phyloP scores from a whole-genome alignment of 2,888 invertebrate species.

The Atrina japonica region DNA sequence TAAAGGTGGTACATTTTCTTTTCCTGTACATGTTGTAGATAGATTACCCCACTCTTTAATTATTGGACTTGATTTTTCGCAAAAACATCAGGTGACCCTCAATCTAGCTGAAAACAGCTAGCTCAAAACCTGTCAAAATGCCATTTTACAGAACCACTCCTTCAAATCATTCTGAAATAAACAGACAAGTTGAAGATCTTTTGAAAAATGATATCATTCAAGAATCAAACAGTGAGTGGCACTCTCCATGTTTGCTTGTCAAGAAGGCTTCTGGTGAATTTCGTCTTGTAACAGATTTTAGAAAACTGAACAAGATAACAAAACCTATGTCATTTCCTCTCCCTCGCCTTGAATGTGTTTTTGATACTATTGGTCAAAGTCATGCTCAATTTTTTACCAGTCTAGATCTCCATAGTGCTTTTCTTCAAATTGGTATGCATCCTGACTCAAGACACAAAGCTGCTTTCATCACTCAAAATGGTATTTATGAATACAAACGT shows the following conservation, averaged over 20 bases:
- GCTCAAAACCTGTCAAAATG: slow-evolving; percentile 36
- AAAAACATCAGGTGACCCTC: background rate
- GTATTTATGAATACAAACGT: too few species aligned
- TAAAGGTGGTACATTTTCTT: background rate
- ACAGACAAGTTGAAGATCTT: slow-evolving; percentile 36
- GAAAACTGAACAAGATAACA: background rate
- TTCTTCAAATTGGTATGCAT: too few species aligned
- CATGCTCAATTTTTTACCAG: background rate
- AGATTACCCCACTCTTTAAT: slow-evolving; percentile 12
- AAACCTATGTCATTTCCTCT: slow-evolving; percentile 5
- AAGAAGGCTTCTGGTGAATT: slow-evolving; percentile 3
- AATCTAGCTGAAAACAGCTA: slow-evolving; percentile 14
- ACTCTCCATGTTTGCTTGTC: background rate
- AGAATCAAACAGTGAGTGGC: too few species aligned
- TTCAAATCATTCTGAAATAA: slow-evolving; percentile 17
- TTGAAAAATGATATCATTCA: slow-evolving; percentile 29
- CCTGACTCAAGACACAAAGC: slow-evolving; percentile 3
- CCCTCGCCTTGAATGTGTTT: background rate
- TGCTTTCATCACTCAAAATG: slow-evolving; percentile 8
- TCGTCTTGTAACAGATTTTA: slow-evolving; percentile 3
- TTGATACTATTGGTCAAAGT: slow-evolving; percentile 10
- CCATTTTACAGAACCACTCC: too few species aligned
- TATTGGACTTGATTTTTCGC: slow-evolving; percentile 6
- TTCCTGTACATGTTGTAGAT: slow-evolving; percentile 4
- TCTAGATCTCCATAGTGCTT: slow-evolving; percentile 6